Conservation (phyloP, 2,888 invertebrate genomes). For the Lepidochrysops patricia region DNA sequence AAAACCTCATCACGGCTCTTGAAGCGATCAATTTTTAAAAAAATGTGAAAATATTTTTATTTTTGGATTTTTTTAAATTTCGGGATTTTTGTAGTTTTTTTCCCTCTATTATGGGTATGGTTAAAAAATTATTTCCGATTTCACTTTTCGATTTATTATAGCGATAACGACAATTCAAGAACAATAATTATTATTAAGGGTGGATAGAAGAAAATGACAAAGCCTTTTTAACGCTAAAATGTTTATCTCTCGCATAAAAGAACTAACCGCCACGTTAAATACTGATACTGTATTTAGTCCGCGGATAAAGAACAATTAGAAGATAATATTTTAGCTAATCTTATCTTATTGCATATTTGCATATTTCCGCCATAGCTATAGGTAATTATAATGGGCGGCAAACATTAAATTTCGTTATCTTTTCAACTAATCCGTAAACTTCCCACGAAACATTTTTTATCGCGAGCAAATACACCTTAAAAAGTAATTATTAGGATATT, state of each 20-base stretch:
- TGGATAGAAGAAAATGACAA: background rate
- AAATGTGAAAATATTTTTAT: too few species aligned
- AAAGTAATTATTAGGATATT: background rate
- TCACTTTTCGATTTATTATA: too few species aligned
- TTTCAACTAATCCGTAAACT: background rate
- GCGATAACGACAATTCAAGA: too few species aligned
- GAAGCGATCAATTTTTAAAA: too few species aligned
- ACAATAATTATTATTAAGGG: background rate
- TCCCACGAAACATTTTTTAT: conserved; percentile 3
- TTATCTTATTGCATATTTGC: conserved; percentile 3
- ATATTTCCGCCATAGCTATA: background rate
- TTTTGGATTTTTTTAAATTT: background rate
- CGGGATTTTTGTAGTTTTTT: too few species aligned
- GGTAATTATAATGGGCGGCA: background rate
- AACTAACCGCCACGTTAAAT: background rate
- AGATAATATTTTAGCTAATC: conserved; percentile 5
- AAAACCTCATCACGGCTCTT: too few species aligned
- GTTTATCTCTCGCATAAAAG: background rate
- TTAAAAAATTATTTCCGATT: too few species aligned
- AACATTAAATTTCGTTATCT: background rate
- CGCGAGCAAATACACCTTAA: background rate
- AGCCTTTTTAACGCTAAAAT: too few species aligned
- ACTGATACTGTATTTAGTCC: conserved; percentile 4
- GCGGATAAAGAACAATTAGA: background rate
- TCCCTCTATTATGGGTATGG: too few species aligned